Base-by-base conservation (phyloP, 1,140 invertebrate genomes). In the Phthorimaea operculella region DNA sequence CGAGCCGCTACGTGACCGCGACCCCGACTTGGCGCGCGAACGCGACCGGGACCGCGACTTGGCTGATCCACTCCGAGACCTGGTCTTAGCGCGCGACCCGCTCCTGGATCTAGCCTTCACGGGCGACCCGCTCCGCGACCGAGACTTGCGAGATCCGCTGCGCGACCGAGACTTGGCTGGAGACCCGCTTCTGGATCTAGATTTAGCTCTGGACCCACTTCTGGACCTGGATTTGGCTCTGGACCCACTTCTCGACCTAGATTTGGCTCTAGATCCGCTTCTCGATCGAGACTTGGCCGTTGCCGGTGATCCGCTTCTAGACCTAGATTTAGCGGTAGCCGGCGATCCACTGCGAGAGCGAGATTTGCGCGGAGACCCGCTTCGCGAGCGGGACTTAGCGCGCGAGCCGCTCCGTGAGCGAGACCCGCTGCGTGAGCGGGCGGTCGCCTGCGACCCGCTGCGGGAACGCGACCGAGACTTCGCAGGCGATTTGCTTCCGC, bases 261-360 rank as follows among this genome's bases (percentile, higher is more conserved):
- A 66, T 16, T 57, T 64, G 2, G 51, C 42, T 0, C 48, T 50
- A 0, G 70, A 64, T 5, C 54, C 58, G 28, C 59, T 62, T 50
- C 57, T 54, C 12, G 57, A 60, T 1, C 54, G 49, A 0, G 60
- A 65, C n/a, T 54, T 59, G n/a, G 51, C 55, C 0, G 49, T 17
- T 11, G 36, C 10, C n/a, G 10, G 52, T 0, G 59, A 60, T 1
- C 51, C 52, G 14, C 62, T 68, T 14, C 59, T 45, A 1, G 70
- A 70, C 4, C 62, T 55, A 9, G 62, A 66, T 21, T 59, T 61
- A 0, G 54, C 65, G 5, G 16, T 44, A 4, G 12, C 65, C 5
- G 51, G 60, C 1, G 71, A 74, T 8, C 62, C 65, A 42, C 69
- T 72, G 3, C 59, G 54, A 0, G 72, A 74, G 0, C 61, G 61